Base-by-base conservation (phyloP, 1,140 invertebrate genomes). In the Neuroterus valhalla region DNA sequence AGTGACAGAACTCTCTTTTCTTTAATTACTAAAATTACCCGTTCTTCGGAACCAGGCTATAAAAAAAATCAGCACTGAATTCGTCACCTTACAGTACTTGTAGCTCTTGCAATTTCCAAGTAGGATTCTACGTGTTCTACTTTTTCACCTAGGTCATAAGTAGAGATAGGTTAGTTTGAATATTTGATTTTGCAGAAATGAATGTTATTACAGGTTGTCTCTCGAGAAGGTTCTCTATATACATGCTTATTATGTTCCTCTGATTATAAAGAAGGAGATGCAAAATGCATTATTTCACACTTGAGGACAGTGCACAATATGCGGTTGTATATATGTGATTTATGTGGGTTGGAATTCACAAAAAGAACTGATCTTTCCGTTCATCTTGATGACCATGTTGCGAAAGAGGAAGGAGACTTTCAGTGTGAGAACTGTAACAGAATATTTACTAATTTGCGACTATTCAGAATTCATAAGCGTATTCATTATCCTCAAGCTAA, bases 281-380 rank as follows among this genome's bases (percentile, higher is more conserved):
- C 92, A 2, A 93, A 93, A 78, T 81, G 83, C 1, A 93, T 94
- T 69, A 91, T 91, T 72, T 77, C 86, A 0, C 94, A 95, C 81
- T 86, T 95, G 81, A 93, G 92, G 83, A 81, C 80, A 0, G 82
- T 79, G 0, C 94, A 96, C 81, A 91, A 92, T 38, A 85, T 91
- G 1, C 89, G 92, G 1, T 77, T 95, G 3, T 94, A 95, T 82
- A 93, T 95, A 72, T 96, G 95, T 78, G 92, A 94, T 71, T 86
- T 93, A 17, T 96, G 95, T 83, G 93, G 93, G 0, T 86, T 91
- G 55, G 91, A 93, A 70, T 93, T 95, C 79, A 82, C 91, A 50
- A 93, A 92, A 78, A 89, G 93, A 72, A 92, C 90, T 26, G 92
- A 94, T 74, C 87, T 95, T 2, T 92, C 91, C 0, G 81, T 89